Evolutionary conservation across 2,888 invertebrate genomes (phyloP), one percentile per base, ranked within the genome.

Genomic region (Kuschelorhynchus macadamiae): DNA sequence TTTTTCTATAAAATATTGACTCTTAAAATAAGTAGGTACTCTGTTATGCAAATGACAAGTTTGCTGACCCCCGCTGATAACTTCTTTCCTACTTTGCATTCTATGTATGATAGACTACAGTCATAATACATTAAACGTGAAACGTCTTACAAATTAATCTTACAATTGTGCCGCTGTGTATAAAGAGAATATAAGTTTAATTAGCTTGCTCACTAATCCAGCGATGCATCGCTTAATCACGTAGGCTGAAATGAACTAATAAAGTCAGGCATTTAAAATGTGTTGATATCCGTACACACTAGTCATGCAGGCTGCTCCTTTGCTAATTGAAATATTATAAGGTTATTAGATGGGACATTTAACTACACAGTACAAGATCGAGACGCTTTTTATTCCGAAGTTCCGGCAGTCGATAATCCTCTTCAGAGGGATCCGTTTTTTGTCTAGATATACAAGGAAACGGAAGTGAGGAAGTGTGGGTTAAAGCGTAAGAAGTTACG

Each of bases 361-460:
- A n/a, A n/a, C n/a, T n/a, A n/a, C n/a, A n/a, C n/a, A n/a, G n/a
- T n/a, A n/a, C n/a, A 25, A 5, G 25, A 25, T 25, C 3, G 7
- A 5, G 25, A 14, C 17, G 50, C 14, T 50, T 33, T 50, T 17
- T 18, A 33, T 49, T 8, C 32, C 36, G n/a, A 3, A 50, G 50
- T 50, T 50, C 50, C 50, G 33, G 50, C 33, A 16, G 2, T 33
- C 36, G 17, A 18, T 50, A 12, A 33, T 33, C 36, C 9, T 33
- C 25, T n/a, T 36, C n/a, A 20, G 36, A 50, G 33, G 33, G 33
- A 32, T 49, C 12, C 16, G 36, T 16, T 50, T 50, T 50, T 50
- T 50, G 33, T 50, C 50, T 50, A n/a, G 12, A n/a, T 32, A 50
- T 32, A 50, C 50, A 50, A 50, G 33, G 18, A 50, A 50, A 33